phyloP scores from a whole-genome alignment of 2,113 vertebrate genomes.

The Noctilio leporinus region DNA sequence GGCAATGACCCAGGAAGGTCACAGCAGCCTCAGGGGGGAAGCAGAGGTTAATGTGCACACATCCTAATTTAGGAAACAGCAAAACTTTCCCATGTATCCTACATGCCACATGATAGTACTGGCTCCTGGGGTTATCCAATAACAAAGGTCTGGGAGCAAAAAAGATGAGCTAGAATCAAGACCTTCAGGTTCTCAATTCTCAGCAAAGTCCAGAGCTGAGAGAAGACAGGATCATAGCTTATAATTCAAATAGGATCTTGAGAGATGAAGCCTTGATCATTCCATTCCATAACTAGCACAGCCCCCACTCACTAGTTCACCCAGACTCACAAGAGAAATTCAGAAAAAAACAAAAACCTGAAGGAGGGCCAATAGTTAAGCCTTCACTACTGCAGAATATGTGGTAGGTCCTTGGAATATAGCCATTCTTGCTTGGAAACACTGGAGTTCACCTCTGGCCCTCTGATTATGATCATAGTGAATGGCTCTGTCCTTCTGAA shows the following conservation, averaged over 20 bases:
- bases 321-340: neutral
- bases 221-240: neutral
- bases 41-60: slow-evolving; percentile 42
- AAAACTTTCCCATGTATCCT: neutral
- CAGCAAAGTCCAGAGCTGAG: neutral
- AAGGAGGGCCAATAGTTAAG: neutral
- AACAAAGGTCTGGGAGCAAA: neutral
- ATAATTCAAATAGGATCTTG: neutral
- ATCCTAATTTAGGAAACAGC: slow-evolving; percentile 28
- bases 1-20: neutral
- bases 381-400: neutral
- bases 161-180: neutral
- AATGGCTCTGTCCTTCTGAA: neutral
- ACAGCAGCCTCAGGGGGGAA: neutral
- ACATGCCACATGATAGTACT: neutral
- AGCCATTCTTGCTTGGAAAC: neutral
- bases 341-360: neutral
- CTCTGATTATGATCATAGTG: neutral
- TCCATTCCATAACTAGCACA: neutral
- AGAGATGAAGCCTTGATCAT: neutral
- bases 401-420: neutral
- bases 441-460: neutral
- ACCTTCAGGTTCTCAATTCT: neutral
- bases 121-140: neutral
- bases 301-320: neutral